Percentiles rank a stretch among this genome's conserved stretches.
These are phyloP conservation scores for Calycopis cecrops DNA, from an alignment of 1,140 invertebrate genomes.

Conservation along the genomic window DNA sequence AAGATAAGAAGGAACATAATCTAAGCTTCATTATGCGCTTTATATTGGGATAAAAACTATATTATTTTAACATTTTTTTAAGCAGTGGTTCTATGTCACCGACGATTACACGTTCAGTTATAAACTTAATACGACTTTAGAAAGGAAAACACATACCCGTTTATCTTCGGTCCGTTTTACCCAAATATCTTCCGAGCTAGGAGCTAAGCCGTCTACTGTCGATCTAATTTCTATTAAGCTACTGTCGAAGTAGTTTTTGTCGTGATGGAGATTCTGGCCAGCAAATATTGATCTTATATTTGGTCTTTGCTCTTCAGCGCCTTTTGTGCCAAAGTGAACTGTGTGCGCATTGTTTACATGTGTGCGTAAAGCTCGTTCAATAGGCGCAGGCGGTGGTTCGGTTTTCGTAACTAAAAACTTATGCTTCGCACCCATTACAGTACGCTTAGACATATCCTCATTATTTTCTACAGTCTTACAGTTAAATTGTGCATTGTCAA, in stretches of 20 bases:
- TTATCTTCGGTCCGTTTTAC: slow-evolving; percentile 77
- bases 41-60: too few relatives aligned
- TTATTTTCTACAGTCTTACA: slow-evolving; percentile 2
- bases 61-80: too few relatives aligned
- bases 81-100: too few relatives aligned
- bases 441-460: slow-evolving; percentile 47
- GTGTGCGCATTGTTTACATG: slow-evolving; percentile 78
- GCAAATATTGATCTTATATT: slow-evolving; percentile 74
- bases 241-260: slow-evolving; percentile 87
- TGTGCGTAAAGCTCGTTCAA: slow-evolving; percentile 71
- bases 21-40: too few relatives aligned
- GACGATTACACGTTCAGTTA: too few relatives aligned
- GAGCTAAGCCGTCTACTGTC: slow-evolving; percentile 77
- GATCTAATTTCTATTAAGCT: slow-evolving; percentile 88
- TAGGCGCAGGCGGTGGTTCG: slow-evolving; percentile 38
- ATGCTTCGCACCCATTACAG: slow-evolving; percentile 58
- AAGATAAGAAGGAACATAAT: too few relatives aligned
- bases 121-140: too few relatives aligned
- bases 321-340: slow-evolving; percentile 78
- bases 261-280: slow-evolving; percentile 81
- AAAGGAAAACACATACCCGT: slow-evolving; percentile 38
- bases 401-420: slow-evolving; percentile 61
- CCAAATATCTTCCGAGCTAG: slow-evolving; percentile 82
- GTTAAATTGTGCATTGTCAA: slow-evolving; percentile 9
- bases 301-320: slow-evolving; percentile 73